Conservation (phyloP, 35 echinoderm and acorn worm genomes). For the Heliocidaris tuberculata region DNA sequence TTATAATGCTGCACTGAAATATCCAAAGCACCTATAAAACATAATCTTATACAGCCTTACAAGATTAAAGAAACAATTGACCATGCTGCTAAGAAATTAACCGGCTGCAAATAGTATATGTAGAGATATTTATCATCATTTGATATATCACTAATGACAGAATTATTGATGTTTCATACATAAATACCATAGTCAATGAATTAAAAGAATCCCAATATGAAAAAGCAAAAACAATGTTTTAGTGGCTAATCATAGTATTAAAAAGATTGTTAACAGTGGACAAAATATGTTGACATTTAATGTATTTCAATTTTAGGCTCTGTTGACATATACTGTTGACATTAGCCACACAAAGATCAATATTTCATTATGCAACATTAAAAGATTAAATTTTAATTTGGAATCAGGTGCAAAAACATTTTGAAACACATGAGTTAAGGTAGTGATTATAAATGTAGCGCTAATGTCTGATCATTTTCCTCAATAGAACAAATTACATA, state of each 20-base stretch:
- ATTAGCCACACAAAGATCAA: not conserved
- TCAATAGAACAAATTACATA: not conserved
- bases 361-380: too few relatives aligned
- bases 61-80: not conserved
- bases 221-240: not conserved
- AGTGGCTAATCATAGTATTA: too few relatives aligned
- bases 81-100: not conserved
- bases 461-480: not conserved
- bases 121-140: not conserved
- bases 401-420: too few relatives aligned
- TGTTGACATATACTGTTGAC: not conserved
- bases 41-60: not conserved
- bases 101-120: not conserved
- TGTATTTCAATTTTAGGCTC: too few relatives aligned
- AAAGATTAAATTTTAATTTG: too few relatives aligned
- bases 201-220: not conserved
- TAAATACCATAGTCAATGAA: not conserved
- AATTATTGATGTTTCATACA: not conserved
- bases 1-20: not conserved
- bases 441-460: too few relatives aligned
- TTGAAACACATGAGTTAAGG: too few relatives aligned
- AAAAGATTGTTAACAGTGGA: too few relatives aligned
- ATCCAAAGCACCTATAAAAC: not conserved
- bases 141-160: not conserved
- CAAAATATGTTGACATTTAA: not conserved